Conservation (phyloP, 2,113 vertebrate genomes). For the Herpetotheres cachinnans region DNA sequence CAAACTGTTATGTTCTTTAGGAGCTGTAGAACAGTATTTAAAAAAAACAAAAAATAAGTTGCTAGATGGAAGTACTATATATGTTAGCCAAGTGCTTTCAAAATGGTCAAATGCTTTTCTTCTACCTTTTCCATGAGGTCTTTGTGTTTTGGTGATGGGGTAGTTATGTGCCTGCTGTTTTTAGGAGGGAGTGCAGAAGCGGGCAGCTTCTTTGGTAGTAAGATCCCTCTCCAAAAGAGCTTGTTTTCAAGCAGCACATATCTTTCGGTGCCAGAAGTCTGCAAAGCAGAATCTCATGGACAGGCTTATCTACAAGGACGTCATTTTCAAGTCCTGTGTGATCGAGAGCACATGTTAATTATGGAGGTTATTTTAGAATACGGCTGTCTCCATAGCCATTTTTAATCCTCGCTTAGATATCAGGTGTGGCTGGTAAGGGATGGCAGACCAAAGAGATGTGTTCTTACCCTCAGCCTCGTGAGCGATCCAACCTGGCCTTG, state of each 20-base stretch:
- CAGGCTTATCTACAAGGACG: neutral
- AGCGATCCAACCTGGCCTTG: neutral
- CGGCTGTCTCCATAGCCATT: neutral
- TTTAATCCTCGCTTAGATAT: neutral
- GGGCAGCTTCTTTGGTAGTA: neutral
- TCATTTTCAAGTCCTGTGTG: neutral
- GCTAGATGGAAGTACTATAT: neutral
- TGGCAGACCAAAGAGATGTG: neutral
- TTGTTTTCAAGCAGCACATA: neutral
- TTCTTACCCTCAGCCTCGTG: neutral
- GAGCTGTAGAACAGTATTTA: neutral
- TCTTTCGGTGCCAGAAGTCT: neutral
- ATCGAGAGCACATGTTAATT: neutral
- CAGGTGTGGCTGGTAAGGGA: neutral
- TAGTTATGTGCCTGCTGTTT: neutral
- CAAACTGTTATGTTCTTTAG: neutral
- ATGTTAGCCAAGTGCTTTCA: neutral
- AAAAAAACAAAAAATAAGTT: neutral
- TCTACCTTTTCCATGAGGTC: neutral
- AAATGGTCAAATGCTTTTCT: neutral
- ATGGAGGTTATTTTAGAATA: neutral
- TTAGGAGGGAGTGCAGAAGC: neutral
- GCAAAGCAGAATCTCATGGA: neutral
- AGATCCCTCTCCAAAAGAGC: neutral
- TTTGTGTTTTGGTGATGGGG: neutral